A percentile compares a stretch with the other conserved stretches of the same genome.
phyloP scores from a whole-genome alignment of 1,140 invertebrate genomes.

The Cydia splendana region DNA sequence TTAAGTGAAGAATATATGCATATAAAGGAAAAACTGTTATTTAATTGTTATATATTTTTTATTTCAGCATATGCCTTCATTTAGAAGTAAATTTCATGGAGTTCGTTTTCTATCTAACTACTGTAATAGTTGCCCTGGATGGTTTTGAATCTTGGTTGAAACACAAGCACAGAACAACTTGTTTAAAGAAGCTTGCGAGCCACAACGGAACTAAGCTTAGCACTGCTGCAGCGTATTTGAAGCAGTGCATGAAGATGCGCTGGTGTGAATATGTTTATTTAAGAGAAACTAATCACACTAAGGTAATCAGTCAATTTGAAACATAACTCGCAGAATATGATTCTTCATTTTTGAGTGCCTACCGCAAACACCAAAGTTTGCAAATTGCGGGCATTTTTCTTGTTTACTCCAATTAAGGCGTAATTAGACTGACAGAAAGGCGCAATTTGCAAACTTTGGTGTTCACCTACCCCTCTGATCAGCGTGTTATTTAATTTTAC shows the following conservation, averaged over 20 bases:
- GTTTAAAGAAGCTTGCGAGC: slow-evolving; percentile 58
- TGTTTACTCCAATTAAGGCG: too few species aligned
- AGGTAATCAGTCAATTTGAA: slow-evolving; percentile 52
- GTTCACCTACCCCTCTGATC: not conserved
- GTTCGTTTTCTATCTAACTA: slow-evolving; percentile 52
- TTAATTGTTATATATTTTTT: slow-evolving; percentile 16
- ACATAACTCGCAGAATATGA: slow-evolving; percentile 27
- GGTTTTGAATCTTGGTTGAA: slow-evolving; percentile 72
- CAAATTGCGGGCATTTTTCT: too few species aligned
- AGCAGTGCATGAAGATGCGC: slow-evolving; percentile 50
- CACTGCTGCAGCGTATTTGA: slow-evolving; percentile 42
- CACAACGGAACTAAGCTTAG: slow-evolving; percentile 54
- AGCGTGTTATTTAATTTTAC: slow-evolving; percentile 11
- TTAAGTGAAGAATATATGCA: not conserved
- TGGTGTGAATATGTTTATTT: slow-evolving; percentile 57
- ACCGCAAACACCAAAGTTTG: too few species aligned
- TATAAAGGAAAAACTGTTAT: not conserved
- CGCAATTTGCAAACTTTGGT: too few species aligned
- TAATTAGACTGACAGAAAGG: too few species aligned
- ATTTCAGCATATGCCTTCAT: slow-evolving; percentile 60
- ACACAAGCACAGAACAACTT: slow-evolving; percentile 70
- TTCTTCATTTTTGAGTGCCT: not conserved
- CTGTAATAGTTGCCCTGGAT: slow-evolving; percentile 54
- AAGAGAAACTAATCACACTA: slow-evolving; percentile 68
- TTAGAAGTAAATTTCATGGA: slow-evolving; percentile 60